Evolutionary conservation across 2,888 invertebrate species (phyloP).

Genomic region (Epistrophe grossulariae): DNA sequence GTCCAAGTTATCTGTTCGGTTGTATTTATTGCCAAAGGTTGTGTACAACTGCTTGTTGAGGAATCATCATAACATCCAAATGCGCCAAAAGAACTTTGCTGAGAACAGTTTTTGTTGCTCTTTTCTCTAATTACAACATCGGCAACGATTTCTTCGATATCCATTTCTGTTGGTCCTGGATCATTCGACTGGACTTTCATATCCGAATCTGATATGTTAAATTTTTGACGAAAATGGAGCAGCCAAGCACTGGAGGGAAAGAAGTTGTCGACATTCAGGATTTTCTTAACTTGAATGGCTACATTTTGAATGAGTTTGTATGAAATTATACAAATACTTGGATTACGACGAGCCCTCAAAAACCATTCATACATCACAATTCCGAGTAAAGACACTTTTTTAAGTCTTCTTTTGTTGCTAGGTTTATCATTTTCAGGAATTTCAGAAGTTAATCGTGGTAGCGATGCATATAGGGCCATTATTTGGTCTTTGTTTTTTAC

Average conservation of each 20-base stretch:
- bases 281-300: constrained; percentile 77
- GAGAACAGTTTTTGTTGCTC: neutral
- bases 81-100: neutral
- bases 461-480: constrained; percentile 71
- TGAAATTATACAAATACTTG: constrained; percentile 35
- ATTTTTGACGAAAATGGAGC: constrained; percentile 77
- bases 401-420: constrained; percentile 75
- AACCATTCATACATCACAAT: constrained; percentile 81
- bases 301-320: constrained; percentile 66
- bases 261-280: constrained; percentile 78
- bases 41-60: constrained; percentile 38
- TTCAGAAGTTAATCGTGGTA: neutral
- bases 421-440: neutral
- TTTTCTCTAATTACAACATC: constrained; percentile 33
- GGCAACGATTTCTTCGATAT: constrained; percentile 45
- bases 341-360: constrained; percentile 80
- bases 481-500: constrained; percentile 77
- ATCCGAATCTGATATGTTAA: constrained; percentile 75
- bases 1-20: constrained; percentile 35
- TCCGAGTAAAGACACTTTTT: constrained; percentile 79
- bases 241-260: constrained; percentile 78
- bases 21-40: constrained; percentile 32
- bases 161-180: constrained; percentile 50
- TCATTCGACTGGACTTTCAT: constrained; percentile 49
- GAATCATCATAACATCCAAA: constrained; percentile 51